These are phyloP conservation scores for Beris chalybata DNA, from an alignment of 2,888 invertebrate species.

Conservation along the genomic window DNA sequence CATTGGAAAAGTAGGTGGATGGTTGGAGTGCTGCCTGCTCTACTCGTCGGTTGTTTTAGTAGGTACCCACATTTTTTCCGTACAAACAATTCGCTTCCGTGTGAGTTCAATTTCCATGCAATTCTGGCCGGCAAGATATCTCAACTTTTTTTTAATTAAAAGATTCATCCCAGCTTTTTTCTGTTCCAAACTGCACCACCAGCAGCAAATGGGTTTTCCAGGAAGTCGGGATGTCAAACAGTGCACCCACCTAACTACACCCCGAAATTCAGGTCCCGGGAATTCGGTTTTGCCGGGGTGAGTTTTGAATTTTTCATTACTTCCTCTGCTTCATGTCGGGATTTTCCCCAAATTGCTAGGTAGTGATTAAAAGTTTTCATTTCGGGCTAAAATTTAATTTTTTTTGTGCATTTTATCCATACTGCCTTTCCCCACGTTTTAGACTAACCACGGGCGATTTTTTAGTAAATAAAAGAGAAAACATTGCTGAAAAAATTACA, in stretches of 20 bases:
- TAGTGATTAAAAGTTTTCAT: constrained; percentile 26
- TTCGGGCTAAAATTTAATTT: background rate
- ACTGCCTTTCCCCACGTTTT: too few relatives aligned
- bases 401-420: background rate
- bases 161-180: constrained; percentile 13
- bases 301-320: constrained; percentile 10
- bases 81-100: constrained; percentile 1
- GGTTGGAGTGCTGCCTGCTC: background rate
- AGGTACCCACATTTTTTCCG: background rate
- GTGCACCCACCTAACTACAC: background rate
- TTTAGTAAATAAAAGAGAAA: too few relatives aligned
- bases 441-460: too few relatives aligned
- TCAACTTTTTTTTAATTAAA: constrained; percentile 26
- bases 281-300: too few relatives aligned
- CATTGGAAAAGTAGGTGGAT: background rate
- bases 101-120: constrained; percentile 4
- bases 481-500: too few relatives aligned
- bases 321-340: constrained; percentile 1
- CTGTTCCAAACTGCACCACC: background rate
- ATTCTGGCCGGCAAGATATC: constrained; percentile 6
- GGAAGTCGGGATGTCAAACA: constrained; percentile 2
- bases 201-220: constrained; percentile 12
- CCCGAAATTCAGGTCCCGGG: too few relatives aligned
- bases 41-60: background rate
- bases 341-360: constrained; percentile 19